Conservation (phyloP, 2,797 vertebrate species). For the Myoxocephalus aenaeus region DNA sequence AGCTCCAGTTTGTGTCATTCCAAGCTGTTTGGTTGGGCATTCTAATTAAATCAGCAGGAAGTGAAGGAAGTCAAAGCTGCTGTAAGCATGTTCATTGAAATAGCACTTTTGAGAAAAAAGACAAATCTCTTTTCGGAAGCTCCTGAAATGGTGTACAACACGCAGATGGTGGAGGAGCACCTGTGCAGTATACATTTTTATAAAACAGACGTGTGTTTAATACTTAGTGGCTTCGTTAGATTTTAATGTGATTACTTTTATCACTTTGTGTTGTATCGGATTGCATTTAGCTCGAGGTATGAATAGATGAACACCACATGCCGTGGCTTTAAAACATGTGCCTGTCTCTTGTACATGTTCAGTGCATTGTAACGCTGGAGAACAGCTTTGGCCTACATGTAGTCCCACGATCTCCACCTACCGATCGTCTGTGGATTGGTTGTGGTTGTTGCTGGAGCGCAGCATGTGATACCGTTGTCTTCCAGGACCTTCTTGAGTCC, state of each 20-base stretch:
- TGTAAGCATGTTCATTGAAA: constrained; percentile 28
- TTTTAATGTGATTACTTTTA: background rate
- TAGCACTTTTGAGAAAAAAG: background rate
- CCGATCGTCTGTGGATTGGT: background rate
- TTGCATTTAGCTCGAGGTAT: background rate
- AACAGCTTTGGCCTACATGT: background rate
- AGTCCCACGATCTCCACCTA: background rate
- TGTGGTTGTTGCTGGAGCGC: background rate
- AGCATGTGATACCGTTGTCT: no score
- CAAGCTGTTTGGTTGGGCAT: constrained; percentile 53
- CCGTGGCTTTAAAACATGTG: background rate
- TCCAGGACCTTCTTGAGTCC: no score
- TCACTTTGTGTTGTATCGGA: background rate
- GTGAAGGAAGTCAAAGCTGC: constrained; percentile 41
- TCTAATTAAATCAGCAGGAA: constrained; percentile 62
- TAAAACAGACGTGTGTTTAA: background rate
- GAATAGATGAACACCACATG: background rate
- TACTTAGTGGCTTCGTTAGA: no score
- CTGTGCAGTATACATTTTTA: background rate
- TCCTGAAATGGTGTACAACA: background rate
- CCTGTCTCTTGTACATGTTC: background rate
- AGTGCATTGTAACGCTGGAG: background rate
- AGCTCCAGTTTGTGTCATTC: constrained; percentile 47
- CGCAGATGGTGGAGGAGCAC: constrained; percentile 12
- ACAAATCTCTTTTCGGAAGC: constrained; percentile 3